phyloP scores from a whole-genome alignment of 2,888 invertebrate species.

The Megaustenia siamemsis region DNA sequence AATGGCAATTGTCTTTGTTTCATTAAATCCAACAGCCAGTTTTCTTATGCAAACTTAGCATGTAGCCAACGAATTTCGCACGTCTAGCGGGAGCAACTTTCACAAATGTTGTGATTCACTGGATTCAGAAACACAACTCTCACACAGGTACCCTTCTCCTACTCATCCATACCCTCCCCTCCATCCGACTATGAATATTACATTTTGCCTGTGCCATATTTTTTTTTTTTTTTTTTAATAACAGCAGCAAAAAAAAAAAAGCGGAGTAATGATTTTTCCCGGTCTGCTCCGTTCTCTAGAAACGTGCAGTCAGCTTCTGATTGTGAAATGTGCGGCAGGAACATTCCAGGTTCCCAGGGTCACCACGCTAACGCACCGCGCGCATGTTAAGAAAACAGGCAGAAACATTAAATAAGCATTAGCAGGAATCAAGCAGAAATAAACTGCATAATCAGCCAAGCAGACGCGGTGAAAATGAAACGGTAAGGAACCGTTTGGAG shows the following conservation, averaged over 20 bases:
- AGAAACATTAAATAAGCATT: constrained; percentile 19
- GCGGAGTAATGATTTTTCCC: constrained; percentile 15
- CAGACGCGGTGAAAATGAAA: background rate
- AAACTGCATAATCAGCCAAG: background rate
- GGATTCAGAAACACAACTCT: too few species aligned
- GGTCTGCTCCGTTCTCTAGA: background rate
- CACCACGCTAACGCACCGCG: background rate
- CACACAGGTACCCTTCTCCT: background rate
- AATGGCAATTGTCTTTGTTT: too few species aligned
- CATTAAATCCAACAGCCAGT: too few species aligned
- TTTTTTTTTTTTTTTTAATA: too few species aligned
- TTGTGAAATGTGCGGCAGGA: background rate
- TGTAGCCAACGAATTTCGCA: too few species aligned
- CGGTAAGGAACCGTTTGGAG: background rate
- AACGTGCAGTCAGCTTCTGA: background rate
- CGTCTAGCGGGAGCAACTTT: too few species aligned
- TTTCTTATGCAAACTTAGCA: too few species aligned
- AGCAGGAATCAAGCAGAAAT: background rate
- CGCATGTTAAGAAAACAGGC: constrained; percentile 31
- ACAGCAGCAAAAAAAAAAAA: background rate
- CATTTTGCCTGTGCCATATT: background rate
- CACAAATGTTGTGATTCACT: too few species aligned
- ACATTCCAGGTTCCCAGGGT: background rate
- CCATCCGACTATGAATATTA: background rate
- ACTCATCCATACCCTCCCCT: background rate